phyloP scores from a whole-genome alignment of 2,797 vertebrate species.

The Enteromius radiatus region DNA sequence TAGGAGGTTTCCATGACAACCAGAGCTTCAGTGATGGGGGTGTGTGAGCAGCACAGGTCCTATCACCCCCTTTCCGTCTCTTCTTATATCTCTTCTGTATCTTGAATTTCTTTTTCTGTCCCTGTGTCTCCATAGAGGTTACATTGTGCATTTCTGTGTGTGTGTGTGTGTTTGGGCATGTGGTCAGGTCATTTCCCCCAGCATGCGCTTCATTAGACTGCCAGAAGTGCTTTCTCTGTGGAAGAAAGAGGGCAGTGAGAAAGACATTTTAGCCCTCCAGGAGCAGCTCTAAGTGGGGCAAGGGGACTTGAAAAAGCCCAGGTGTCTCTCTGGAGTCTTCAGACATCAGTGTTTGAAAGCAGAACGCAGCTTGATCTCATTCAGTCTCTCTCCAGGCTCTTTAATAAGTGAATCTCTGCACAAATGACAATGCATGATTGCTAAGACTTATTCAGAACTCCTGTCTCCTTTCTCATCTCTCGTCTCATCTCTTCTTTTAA shows the following conservation, averaged over 20 bases:
- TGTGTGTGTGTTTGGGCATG: constrained; percentile 12
- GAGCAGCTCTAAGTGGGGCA: constrained; percentile 35
- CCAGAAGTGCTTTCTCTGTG: constrained; percentile 30
- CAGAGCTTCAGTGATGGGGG: constrained; percentile 51
- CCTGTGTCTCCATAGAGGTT: background rate
- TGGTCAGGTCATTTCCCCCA: constrained; percentile 39
- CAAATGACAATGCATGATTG: constrained; percentile 12
- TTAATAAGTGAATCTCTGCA: constrained; percentile 16
- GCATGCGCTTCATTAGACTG: constrained; percentile 37
- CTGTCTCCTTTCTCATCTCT: background rate
- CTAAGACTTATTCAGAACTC: background rate
- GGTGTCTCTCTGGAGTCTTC: constrained; percentile 26
- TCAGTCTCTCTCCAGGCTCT: constrained; percentile 21
- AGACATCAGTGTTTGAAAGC: constrained; percentile 15
- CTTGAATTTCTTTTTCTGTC: constrained; percentile 19
- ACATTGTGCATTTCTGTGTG: background rate
- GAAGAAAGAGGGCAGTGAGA: constrained; percentile 25
- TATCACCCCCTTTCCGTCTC: background rate
- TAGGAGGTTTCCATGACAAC: constrained; percentile 62
- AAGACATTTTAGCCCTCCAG: constrained; percentile 32
- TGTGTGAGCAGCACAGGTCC: constrained; percentile 29
- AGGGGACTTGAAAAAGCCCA: constrained; percentile 25
- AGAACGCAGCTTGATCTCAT: constrained; percentile 32
- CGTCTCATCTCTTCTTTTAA: background rate
- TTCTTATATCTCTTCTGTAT: background rate